These are phyloP conservation scores for Mormyrus proboscirostris DNA, from an alignment of 2,797 vertebrate species.

Conservation along the genomic window DNA sequence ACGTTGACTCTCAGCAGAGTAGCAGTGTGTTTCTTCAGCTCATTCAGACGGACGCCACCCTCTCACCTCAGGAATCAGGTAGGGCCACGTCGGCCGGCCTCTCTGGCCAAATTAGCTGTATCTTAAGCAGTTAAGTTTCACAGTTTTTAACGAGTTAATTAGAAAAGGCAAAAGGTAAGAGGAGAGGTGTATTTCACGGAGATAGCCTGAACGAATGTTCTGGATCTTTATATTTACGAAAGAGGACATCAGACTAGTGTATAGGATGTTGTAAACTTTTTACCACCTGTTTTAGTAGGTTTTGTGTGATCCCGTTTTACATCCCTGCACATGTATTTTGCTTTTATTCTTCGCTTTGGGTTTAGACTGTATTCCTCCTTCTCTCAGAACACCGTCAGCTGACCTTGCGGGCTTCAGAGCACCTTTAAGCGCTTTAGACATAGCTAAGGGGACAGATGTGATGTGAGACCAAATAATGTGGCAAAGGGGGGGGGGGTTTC, in stretches of 20 bases:
- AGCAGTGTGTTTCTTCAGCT: neutral
- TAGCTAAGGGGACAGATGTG: neutral
- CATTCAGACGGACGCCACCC: neutral
- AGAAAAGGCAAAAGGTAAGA: neutral
- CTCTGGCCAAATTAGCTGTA: neutral
- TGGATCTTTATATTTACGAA: neutral
- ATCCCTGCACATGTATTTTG: neutral
- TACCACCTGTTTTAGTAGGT: neutral
- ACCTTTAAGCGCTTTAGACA: neutral
- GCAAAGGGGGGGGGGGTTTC: neutral
- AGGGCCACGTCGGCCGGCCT: neutral
- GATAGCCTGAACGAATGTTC: neutral
- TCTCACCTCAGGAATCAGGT: constrained; percentile 18
- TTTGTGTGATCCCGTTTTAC: neutral
- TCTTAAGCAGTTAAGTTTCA: neutral
- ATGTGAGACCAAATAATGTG: neutral
- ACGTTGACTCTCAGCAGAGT: neutral
- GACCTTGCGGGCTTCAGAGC: neutral
- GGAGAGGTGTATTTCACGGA: neutral
- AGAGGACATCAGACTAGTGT: neutral
- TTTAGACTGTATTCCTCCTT: neutral
- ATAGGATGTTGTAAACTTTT: neutral
- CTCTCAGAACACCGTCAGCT: neutral
- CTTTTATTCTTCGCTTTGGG: neutral
- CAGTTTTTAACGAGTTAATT: neutral